Base-by-base conservation (phyloP, 2,113 vertebrate species). In the Gallinago paraguaiae region DNA sequence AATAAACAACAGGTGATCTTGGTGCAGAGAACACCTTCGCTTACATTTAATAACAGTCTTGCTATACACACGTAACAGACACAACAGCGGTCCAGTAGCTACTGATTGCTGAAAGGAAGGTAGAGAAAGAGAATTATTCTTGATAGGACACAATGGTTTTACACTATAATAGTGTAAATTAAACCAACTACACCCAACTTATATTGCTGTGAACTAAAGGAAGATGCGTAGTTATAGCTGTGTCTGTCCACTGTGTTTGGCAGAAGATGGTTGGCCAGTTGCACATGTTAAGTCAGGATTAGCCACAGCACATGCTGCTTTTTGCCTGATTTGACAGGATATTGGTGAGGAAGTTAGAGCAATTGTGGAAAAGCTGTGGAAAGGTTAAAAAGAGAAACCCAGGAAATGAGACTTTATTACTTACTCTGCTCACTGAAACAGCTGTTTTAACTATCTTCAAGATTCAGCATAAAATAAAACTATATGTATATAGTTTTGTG, bases 381-480 rank as follows among this genome's bases (percentile, higher is more conserved):
- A 93, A 45, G 24, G 71, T 60, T 92, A 76, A 86, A 82, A 82
- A 75, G 93, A 91, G 77, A 94, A 95, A 92, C 56, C 28, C 43
- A 93, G 95, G 95, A 96, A 96, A 82, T 87, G 33, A 76, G 61
- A 51, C 75, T 71, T 84, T 65, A 61, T 81, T 61, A 84, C 64
- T 57, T 64, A 63, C 60, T 84, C 69, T 60, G 17, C 70, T 91
- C 84, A 51, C 61, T 79, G 74, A 84, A 74, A 93, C 93, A 96
- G 81, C 67, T 91, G 82, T 59, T 88, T 11, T 28, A 81, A 37
- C 45, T 70, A 91, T 76, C 56, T 39, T 65, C 50, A 48, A 33
- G 72, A 75, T 59, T 56, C n/a, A 56, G 60, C n/a, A 59, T 37
- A n/a, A 74, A 94, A 83, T 27, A 16, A 43, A 43, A 43, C 41